Percentiles rank a stretch among this genome's conserved stretches.
Evolutionary conservation across 2,113 vertebrate genomes (phyloP).

Genomic region (Thalassoma bifasciatum): DNA sequence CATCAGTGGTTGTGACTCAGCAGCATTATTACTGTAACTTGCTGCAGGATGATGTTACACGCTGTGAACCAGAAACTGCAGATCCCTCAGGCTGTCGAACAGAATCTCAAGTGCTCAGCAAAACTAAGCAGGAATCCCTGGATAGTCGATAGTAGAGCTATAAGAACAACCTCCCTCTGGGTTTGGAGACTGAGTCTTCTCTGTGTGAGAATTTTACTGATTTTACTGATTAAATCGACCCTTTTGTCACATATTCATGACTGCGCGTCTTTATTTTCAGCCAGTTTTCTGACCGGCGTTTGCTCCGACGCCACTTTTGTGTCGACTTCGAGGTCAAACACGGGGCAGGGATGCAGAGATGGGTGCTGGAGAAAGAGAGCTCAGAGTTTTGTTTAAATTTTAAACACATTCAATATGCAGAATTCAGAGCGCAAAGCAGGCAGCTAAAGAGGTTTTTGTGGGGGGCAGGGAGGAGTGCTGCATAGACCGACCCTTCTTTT

Average conservation of each 20-base stretch:
- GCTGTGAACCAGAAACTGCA: not conserved
- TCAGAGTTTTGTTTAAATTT: slow-evolving; percentile 56
- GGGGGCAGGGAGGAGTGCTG: not conserved
- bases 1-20: slow-evolving; percentile 29
- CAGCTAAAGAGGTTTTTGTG: not conserved
- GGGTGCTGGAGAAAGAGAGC: slow-evolving; percentile 3
- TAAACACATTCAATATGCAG: slow-evolving; percentile 58
- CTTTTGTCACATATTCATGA: not conserved
- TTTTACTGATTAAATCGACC: slow-evolving; percentile 4
- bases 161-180: not conserved
- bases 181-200: not conserved
- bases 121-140: not conserved
- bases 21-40: slow-evolving; percentile 28
- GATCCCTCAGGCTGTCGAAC: not conserved
- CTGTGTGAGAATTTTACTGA: no score
- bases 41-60: slow-evolving; percentile 27
- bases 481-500: slow-evolving; percentile 46
- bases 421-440: slow-evolving; percentile 7
- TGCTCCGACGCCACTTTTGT: slow-evolving; percentile 29
- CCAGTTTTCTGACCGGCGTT: not conserved
- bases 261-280: not conserved
- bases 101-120: not conserved
- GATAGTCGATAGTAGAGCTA: not conserved
- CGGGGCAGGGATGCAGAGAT: slow-evolving; percentile 21
- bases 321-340: slow-evolving; percentile 38